Evolutionary conservation across 2,888 invertebrate genomes (phyloP).

Genomic region (Herminia tarsipennalis): DNA sequence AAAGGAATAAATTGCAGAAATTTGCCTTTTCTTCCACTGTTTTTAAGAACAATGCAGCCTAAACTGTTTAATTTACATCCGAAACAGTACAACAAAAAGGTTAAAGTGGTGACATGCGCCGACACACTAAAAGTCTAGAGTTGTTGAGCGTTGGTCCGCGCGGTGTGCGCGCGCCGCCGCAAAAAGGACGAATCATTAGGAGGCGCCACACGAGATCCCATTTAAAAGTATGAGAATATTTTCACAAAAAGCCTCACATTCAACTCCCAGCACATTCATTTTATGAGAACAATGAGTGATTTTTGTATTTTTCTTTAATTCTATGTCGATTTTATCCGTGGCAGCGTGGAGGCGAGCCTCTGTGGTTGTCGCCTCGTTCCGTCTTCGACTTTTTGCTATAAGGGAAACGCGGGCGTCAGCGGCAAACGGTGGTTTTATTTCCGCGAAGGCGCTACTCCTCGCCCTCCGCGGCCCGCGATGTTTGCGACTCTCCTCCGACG

Average conservation of each 20-base stretch:
- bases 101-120: conserved; percentile 75
- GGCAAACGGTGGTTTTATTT: conserved; percentile 70
- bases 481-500: conserved; percentile 38
- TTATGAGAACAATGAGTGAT: conserved; percentile 86
- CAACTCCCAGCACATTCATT: conserved; percentile 85
- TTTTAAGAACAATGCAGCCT: conserved; percentile 76
- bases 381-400: conserved; percentile 81
- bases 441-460: conserved; percentile 59
- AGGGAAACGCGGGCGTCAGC: conserved; percentile 75
- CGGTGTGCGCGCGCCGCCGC: conserved; percentile 68
- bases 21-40: conserved; percentile 42
- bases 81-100: conserved; percentile 75
- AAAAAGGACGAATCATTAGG: conserved; percentile 84
- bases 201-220: conserved; percentile 85
- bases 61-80: conserved; percentile 82
- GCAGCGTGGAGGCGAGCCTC: conserved; percentile 75
- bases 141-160: conserved; percentile 61
- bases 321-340: conserved; percentile 85
- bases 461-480: conserved; percentile 37
- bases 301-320: conserved; percentile 85
- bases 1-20: conserved; percentile 51
- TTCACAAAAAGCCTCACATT: conserved; percentile 85
- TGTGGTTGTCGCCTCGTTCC: conserved; percentile 80
- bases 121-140: conserved; percentile 81
- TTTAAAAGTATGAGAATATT: conserved; percentile 86